Evolutionary conservation across 2,113 vertebrate genomes (phyloP).

Genomic region (Rhinoderma darwinii): DNA sequence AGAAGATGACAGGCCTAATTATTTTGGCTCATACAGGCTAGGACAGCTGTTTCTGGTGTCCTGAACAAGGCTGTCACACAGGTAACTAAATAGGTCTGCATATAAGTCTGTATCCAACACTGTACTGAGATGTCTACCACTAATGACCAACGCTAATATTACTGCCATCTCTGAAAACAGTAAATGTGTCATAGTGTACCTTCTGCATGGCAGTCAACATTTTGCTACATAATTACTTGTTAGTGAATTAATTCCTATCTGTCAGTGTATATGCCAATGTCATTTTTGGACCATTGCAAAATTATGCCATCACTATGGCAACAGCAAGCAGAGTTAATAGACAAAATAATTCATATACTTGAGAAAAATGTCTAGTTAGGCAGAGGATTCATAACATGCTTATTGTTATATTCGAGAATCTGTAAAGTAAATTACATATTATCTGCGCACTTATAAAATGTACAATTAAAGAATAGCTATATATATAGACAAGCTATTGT

Average conservation of each 20-base stretch:
- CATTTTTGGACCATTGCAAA: conserved; percentile 86
- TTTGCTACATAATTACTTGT: conserved; percentile 95
- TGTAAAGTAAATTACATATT: conserved; percentile 13
- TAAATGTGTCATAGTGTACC: conserved; percentile 87
- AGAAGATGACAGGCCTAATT: conserved; percentile 99
- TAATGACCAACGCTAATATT: conserved; percentile 99
- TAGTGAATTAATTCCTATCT: conserved; percentile 94
- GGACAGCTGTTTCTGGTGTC: conserved; percentile 99
- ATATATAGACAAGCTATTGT: not conserved
- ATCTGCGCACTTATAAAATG: conserved; percentile 24
- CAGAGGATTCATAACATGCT: conserved; percentile 71
- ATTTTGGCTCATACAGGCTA: conserved; percentile 99
- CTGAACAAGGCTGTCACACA: conserved; percentile 99
- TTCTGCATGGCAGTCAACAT: conserved; percentile 93
- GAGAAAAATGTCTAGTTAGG: conserved; percentile 78
- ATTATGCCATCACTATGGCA: conserved; percentile 87
- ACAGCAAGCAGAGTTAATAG: conserved; percentile 81
- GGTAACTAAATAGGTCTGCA: conserved; percentile 98
- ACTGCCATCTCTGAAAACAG: conserved; percentile 93
- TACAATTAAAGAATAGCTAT: not conserved
- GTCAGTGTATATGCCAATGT: conserved; percentile 85
- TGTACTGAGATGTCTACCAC: conserved; percentile 88
- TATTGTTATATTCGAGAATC: conserved; percentile 61
- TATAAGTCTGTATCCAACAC: conserved; percentile 93
- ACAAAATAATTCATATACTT: conserved; percentile 77